These are phyloP conservation scores for Isurus oxyrinchus DNA, from an alignment of 2,113 vertebrate genomes.

Conservation along the genomic window DNA sequence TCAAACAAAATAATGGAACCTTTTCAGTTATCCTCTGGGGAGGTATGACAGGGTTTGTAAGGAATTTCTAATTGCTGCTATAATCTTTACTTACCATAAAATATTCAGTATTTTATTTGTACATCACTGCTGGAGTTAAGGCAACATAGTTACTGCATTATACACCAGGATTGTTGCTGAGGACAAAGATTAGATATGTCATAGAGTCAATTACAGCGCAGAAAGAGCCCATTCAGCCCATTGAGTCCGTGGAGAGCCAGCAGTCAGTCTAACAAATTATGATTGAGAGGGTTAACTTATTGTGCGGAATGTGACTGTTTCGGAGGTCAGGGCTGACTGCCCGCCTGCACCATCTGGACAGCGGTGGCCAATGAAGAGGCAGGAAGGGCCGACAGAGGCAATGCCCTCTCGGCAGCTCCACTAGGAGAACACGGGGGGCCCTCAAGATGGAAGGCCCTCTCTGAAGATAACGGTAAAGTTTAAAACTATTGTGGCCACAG, in stretches of 20 bases:
- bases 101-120: neutral
- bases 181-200: neutral
- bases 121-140: neutral
- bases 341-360: neutral
- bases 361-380: neutral
- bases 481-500: neutral
- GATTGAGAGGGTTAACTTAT: neutral
- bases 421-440: neutral
- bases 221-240: neutral
- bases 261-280: neutral
- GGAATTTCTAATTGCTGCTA: conserved; percentile 1
- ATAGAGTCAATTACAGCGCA: neutral
- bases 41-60: neutral
- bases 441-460: neutral
- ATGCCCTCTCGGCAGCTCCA: neutral
- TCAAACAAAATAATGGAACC: neutral
- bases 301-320: neutral
- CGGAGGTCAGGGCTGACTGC: too few species aligned
- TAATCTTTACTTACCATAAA: neutral
- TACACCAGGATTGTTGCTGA: neutral
- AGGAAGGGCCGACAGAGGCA: neutral
- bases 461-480: neutral
- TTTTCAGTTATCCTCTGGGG: neutral
- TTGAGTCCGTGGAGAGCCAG: too few species aligned
- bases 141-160: neutral